Base-by-base conservation (phyloP, 1,140 invertebrate species). In the Drosophila pachea region DNA sequence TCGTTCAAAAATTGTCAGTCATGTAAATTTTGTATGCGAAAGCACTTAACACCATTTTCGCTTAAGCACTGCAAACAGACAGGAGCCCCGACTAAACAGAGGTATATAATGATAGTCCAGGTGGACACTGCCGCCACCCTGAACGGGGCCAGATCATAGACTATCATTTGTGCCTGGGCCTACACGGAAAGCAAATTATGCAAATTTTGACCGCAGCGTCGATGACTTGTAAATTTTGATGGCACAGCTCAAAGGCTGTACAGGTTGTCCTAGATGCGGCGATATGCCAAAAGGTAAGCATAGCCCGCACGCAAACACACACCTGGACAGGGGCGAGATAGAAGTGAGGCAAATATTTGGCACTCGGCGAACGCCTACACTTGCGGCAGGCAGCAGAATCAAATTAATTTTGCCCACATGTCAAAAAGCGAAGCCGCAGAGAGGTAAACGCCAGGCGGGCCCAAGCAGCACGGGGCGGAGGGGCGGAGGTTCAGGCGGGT, bases 11-110 rank as follows among this genome's bases (percentile, higher is more conserved):
- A 81, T 74, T 72, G 76, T 79, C 76, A 66, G 67, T 68, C 81
- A 81, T 84, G 81, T 84, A 84, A 86, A 86, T 84, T 86, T 86
- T 86, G 81, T 86, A 84, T 84, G 81, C 76, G 81, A 86, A 84
- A 84, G 76, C 81, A 84, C 81, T 84, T 84, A 84, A 86, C 81
- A 84, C 76, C 76, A 69, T 86, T 84, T 84, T 84, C 81, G 76
- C 79, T 84, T 74, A 86, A 72, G 81, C 81, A 86, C 69, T 65
- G 74, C 76, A 84, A 84, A 84, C 81, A 84, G 45, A 35, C 42
- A 22, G 45, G 36, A 35, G 59, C 22, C 68, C 53, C 54, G 54
- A 71, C 68, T 67, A 71, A 60, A 61, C 55, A 55, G 35, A 45
- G 58, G 48, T 40, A 62, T 52, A 65, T 62, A 63, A 48, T 40